Conservation (phyloP, 2,888 invertebrate genomes). For the Lithophane ornitopus region DNA sequence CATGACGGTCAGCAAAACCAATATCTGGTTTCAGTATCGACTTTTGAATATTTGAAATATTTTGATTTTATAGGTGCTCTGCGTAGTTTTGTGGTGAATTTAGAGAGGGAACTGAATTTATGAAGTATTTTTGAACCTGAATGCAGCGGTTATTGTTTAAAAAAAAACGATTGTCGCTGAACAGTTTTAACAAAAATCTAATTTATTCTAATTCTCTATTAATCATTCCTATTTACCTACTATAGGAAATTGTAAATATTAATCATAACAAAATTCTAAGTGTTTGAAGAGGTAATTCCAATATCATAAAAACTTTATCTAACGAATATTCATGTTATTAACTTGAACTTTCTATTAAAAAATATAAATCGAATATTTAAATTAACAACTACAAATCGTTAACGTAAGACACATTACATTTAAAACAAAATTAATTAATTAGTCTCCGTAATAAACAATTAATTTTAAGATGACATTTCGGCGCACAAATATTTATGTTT, state of each 20-base stretch:
- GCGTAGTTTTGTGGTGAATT: slow-evolving; percentile 21
- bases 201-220: background rate
- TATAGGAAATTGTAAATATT: background rate
- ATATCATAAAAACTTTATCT: background rate
- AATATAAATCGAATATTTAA: background rate
- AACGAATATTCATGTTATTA: background rate
- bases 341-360: too few species aligned
- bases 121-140: background rate
- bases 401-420: background rate
- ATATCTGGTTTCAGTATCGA: slow-evolving; percentile 49
- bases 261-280: background rate
- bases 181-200: background rate
- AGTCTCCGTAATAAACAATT: background rate
- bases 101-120: background rate
- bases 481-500: slow-evolving; percentile 13
- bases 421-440: background rate
- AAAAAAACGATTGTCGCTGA: background rate
- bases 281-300: background rate
- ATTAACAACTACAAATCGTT: background rate
- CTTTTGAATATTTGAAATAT: slow-evolving; percentile 55
- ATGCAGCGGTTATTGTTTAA: background rate
- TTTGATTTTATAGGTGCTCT: slow-evolving; percentile 20
- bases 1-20: slow-evolving; percentile 45
- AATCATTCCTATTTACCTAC: background rate
- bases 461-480: slow-evolving; percentile 13